phyloP scores from a whole-genome alignment of 1,140 invertebrate genomes.

The Leguminivora glycinivorella region DNA sequence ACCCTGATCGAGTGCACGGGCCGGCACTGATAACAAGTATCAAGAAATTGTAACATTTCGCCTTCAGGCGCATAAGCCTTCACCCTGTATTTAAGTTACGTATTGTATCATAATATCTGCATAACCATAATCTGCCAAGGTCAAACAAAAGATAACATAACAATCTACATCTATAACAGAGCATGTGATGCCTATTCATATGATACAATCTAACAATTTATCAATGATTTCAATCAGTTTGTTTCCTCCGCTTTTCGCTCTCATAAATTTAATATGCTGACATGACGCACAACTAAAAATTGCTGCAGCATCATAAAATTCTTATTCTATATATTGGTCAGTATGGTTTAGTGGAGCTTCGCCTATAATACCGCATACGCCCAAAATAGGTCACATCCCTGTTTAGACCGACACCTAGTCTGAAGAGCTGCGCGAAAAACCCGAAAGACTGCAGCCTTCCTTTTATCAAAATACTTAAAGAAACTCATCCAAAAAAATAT shows the following conservation, averaged over 20 bases:
- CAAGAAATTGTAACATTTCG: conserved; percentile 29
- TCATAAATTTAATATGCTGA: neutral
- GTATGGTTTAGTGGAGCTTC: conserved; percentile 1
- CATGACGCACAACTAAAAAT: neutral
- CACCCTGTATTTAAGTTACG: conserved; percentile 14
- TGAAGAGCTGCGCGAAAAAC: conserved; percentile 61
- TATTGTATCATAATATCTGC: conserved; percentile 25
- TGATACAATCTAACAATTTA: conserved; percentile 26
- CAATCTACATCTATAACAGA: neutral
- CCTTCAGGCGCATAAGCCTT: neutral
- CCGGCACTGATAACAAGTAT: conserved; percentile 32
- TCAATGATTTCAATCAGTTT: conserved; percentile 3
- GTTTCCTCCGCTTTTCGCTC: conserved; percentile 9
- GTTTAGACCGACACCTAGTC: conserved; percentile 55
- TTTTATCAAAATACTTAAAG: neutral
- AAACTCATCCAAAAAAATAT: conserved; percentile 2
- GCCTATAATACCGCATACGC: conserved; percentile 45
- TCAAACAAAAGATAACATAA: conserved; percentile 27
- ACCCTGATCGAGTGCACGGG: no score
- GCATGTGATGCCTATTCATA: conserved; percentile 23
- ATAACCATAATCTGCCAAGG: conserved; percentile 23
- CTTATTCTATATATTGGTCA: conserved; percentile 27
- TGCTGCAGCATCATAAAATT: conserved; percentile 11
- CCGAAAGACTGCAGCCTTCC: conserved; percentile 21
- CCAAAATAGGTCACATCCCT: conserved; percentile 70